Conservation (phyloP, 2,113 vertebrate genomes). For the Ariopsis seemanni region DNA sequence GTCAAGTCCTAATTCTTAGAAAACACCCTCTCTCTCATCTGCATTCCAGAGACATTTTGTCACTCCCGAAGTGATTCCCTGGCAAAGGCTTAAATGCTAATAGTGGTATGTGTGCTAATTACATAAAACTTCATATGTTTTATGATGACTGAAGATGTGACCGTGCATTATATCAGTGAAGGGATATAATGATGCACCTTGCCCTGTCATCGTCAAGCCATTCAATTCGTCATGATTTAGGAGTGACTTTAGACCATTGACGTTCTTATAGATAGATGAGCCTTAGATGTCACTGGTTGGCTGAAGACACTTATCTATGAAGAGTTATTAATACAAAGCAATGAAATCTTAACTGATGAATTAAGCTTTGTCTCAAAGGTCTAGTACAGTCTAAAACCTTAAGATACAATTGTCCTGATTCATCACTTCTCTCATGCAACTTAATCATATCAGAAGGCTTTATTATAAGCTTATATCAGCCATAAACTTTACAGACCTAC, state of each 20-base stretch:
- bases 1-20: constrained; percentile 16
- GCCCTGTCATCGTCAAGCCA: constrained; percentile 2
- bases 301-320: neutral
- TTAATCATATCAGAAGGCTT: neutral
- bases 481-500: constrained; percentile 31
- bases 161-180: neutral
- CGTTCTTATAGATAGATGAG: neutral
- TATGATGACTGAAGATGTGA: constrained; percentile 21
- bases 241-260: neutral
- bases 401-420: neutral
- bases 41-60: constrained; percentile 25
- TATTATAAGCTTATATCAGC: neutral
- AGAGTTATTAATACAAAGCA: neutral
- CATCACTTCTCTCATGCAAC: neutral
- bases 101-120: neutral
- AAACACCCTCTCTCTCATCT: neutral
- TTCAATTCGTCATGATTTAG: neutral
- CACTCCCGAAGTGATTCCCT: constrained; percentile 17
- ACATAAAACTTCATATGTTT: constrained; percentile 18
- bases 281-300: neutral
- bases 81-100: neutral
- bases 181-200: neutral
- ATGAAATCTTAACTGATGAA: neutral
- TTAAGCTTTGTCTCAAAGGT: neutral
- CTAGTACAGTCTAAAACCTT: neutral